Evolutionary conservation across 2,113 vertebrate species (phyloP).

Genomic region (Brachyhypopomus occidentalis): DNA sequence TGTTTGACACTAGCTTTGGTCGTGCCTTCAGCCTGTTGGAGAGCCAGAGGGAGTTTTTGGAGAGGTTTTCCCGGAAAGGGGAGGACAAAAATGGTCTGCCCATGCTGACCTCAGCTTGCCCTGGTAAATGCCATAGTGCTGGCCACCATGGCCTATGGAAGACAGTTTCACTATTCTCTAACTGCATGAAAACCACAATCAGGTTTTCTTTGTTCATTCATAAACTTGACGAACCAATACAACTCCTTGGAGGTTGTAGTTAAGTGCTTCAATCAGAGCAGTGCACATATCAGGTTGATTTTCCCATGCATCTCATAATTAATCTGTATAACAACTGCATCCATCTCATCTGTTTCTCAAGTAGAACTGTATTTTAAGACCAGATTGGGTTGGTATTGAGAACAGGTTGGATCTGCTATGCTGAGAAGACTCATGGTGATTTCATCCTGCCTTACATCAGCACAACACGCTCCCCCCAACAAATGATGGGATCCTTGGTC

Average conservation of each 20-base stretch:
- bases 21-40: conserved; percentile 94
- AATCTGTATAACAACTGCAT: not conserved
- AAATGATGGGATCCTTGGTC: conserved; percentile 93
- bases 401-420: conserved; percentile 97
- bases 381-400: not conserved
- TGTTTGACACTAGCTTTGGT: conserved; percentile 92
- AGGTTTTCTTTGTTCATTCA: not conserved
- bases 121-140: conserved; percentile 74
- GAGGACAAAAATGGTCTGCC: conserved; percentile 79
- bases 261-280: too few species aligned
- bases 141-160: too few species aligned
- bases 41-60: conserved; percentile 89
- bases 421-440: conserved; percentile 93
- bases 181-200: not conserved
- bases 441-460: conserved; percentile 90
- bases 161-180: too few species aligned
- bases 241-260: too few species aligned
- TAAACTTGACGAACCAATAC: too few species aligned
- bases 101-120: conserved; percentile 90
- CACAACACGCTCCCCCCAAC: conserved; percentile 89
- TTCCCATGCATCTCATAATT: too few species aligned
- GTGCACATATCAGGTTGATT: too few species aligned
- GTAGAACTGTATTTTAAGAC: not conserved
- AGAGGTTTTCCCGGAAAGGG: conserved; percentile 77
- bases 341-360: not conserved